Evolutionary conservation across 1,140 invertebrate species (phyloP).

Genomic region (Brachionus angularis): DNA sequence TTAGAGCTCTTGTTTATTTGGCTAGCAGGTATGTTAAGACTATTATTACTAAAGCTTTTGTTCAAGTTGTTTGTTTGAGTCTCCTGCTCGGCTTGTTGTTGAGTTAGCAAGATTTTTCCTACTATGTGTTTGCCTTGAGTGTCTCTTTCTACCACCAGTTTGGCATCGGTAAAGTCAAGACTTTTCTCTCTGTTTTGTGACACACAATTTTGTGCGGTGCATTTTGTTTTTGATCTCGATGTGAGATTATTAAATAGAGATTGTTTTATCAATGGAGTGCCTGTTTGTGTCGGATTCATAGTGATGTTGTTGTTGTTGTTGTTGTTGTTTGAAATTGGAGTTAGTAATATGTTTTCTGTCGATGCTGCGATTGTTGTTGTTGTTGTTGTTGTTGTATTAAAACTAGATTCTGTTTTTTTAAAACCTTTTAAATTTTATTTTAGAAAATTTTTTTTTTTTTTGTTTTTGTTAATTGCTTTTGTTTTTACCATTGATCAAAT

Average conservation of each 20-base stretch:
- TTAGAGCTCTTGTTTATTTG: too few relatives aligned
- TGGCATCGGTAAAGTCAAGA: slow-evolving; percentile 31
- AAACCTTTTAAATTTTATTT: neutral
- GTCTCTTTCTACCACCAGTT: slow-evolving; percentile 15
- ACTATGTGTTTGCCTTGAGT: slow-evolving; percentile 35
- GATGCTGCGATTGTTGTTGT: neutral
- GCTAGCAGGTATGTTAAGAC: too few relatives aligned
- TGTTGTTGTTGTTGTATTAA: neutral
- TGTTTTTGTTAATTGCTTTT: too few relatives aligned
- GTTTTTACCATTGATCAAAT: too few relatives aligned
- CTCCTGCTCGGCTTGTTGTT: neutral
- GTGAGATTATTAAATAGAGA: neutral
- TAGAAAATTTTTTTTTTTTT: too few relatives aligned
- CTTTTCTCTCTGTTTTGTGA: neutral
- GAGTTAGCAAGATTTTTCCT: slow-evolving; percentile 7
- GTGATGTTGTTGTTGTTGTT: neutral
- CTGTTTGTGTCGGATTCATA: neutral
- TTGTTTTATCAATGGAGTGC: too few relatives aligned
- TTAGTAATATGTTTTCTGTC: neutral
- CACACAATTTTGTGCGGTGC: too few relatives aligned
- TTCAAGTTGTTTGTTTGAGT: neutral
- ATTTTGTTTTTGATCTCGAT: too few relatives aligned
- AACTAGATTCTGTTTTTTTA: neutral
- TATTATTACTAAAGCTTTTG: slow-evolving; percentile 14
- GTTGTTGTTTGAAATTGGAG: neutral